phyloP scores from a whole-genome alignment of 1,140 invertebrate species.

The Pseudomyrmex concolor region DNA sequence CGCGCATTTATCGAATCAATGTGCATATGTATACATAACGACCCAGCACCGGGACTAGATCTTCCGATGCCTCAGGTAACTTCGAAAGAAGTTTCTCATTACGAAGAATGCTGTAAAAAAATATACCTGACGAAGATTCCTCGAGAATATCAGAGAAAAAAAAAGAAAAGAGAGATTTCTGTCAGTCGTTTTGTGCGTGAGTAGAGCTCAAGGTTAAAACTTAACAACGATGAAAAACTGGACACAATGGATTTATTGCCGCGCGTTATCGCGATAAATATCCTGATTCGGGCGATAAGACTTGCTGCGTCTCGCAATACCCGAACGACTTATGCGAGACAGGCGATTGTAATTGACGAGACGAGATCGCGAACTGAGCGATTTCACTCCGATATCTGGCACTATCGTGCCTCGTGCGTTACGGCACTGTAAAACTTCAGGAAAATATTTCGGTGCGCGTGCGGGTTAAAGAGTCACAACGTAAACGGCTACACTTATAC shows the following conservation, averaged over 20 bases:
- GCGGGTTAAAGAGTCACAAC: conserved; percentile 46
- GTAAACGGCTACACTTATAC: conserved; percentile 23
- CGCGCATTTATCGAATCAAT: not conserved
- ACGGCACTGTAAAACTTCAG: not conserved
- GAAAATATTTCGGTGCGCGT: conserved; percentile 42
- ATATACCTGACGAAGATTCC: no score
- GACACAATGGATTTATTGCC: conserved; percentile 24
- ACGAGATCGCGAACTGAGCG: conserved; percentile 11
- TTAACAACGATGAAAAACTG: not conserved
- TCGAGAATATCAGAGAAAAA: no score
- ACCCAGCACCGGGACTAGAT: not conserved
- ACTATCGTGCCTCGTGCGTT: conserved; percentile 7
- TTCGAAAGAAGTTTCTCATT: not conserved
- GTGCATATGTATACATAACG: not conserved
- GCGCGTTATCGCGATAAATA: conserved; percentile 21
- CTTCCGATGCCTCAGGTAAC: not conserved
- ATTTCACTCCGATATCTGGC: not conserved
- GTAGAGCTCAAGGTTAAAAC: not conserved
- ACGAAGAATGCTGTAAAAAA: not conserved
- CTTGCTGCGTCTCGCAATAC: conserved; percentile 15
- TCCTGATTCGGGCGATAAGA: conserved; percentile 24
- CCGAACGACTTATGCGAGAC: not conserved
- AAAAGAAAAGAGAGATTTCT: not conserved
- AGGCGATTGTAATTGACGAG: not conserved
- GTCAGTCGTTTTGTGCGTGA: not conserved